Percentiles rank a stretch among this genome's conserved stretches.
Conservation (phyloP, 2,888 invertebrate genomes). For the Drosophila ezoana region DNA sequence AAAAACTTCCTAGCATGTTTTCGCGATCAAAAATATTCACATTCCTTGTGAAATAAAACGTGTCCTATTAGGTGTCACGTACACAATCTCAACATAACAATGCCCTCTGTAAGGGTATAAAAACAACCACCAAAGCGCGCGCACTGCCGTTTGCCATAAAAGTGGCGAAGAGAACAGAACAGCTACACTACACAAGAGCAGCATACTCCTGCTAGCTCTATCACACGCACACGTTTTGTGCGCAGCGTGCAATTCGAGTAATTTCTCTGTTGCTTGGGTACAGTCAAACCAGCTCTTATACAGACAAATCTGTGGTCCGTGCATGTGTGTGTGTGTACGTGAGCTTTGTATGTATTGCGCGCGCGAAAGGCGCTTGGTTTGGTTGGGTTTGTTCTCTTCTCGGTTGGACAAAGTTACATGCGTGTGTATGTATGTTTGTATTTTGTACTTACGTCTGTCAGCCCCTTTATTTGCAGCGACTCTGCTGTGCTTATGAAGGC, state of each 20-base stretch:
- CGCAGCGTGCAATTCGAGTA: slow-evolving; percentile 42
- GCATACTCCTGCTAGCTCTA: slow-evolving; percentile 17
- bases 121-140: slow-evolving; percentile 64
- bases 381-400: slow-evolving; percentile 38
- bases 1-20: too few species aligned
- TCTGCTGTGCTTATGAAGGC: slow-evolving; percentile 90
- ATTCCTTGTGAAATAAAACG: too few species aligned
- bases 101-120: slow-evolving; percentile 7
- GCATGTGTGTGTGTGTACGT: slow-evolving; percentile 13
- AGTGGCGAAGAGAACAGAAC: slow-evolving; percentile 41
- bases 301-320: slow-evolving; percentile 36
- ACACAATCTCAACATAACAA: neutral
- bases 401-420: slow-evolving; percentile 1
- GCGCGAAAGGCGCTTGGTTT: slow-evolving; percentile 49
- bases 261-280: slow-evolving; percentile 64
- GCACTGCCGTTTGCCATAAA: neutral
- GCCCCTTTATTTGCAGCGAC: slow-evolving; percentile 90
- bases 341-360: slow-evolving; percentile 37
- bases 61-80: neutral
- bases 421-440: slow-evolving; percentile 4
- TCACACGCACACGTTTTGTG: slow-evolving; percentile 20
- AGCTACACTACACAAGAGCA: slow-evolving; percentile 9
- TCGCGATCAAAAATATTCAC: too few species aligned
- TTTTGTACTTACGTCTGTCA: slow-evolving; percentile 87
- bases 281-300: slow-evolving; percentile 72